Percentiles rank a stretch among this genome's conserved stretches.
These are phyloP conservation scores for Xyrauchen texanus DNA, from an alignment of 2,113 vertebrate genomes.

Conservation along the genomic window DNA sequence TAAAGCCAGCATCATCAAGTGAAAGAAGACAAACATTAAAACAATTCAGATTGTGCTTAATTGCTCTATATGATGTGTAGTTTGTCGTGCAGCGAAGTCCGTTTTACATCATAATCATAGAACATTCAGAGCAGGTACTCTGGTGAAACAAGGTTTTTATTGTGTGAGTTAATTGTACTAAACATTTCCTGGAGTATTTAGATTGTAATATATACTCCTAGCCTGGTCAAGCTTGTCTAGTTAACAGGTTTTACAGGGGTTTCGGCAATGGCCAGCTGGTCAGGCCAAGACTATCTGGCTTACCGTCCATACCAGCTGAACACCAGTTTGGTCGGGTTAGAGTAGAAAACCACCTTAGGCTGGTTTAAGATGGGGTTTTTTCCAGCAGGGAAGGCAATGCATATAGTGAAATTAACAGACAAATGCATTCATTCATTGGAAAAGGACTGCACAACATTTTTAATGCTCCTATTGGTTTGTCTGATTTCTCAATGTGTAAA, in stretches of 20 bases:
- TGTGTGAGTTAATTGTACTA: conserved; percentile 16
- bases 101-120: conserved; percentile 27
- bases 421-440: neutral
- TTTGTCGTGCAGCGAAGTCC: conserved; percentile 31
- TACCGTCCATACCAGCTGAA: no score
- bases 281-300: no score
- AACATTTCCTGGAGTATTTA: neutral
- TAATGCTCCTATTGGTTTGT: neutral
- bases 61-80: neutral
- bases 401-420: neutral
- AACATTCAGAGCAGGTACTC: conserved; percentile 75
- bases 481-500: conserved; percentile 11
- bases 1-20: neutral
- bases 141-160: conserved; percentile 54
- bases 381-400: no score
- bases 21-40: no score
- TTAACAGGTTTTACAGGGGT: no score
- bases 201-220: no score
- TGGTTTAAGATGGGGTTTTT: no score
- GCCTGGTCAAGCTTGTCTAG: no score
- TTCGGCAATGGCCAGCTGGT: no score
- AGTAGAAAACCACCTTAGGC: no score
- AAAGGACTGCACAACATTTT: no score
- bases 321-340: no score
- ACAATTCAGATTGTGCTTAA: neutral